Base-by-base conservation (phyloP, 2,113 vertebrate genomes). In the Hippolais icterina region DNA sequence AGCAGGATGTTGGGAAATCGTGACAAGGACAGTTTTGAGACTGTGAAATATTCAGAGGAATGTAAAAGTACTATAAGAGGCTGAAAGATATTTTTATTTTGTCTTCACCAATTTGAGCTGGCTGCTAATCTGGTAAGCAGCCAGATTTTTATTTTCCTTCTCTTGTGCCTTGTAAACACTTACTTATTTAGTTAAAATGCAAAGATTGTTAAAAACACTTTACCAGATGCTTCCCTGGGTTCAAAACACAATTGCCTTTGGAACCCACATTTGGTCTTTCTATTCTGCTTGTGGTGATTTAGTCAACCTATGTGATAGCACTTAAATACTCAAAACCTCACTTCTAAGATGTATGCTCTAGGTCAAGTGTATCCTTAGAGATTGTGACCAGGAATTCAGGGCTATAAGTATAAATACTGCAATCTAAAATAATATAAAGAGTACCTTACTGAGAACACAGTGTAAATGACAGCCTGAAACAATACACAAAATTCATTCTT, bases 151-250 rank as follows among this genome's bases (percentile, higher is more conserved):
- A 84, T 95, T 95, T 96, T 96, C 65, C 25, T 93, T 84, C 92
- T 93, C 93, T 76, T 89, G 83, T 90, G 76, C 83, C 93, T 96
- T 71, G 76, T 92, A 97, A 96, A 96, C 86, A 75, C 69, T 83
- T 86, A 59, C 92, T 93, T 97, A 93, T 94, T 95, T 93, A 83
- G 94, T 94, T 90, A 92, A 94, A 95, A 96, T 96, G 83, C 72
- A 95, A 94, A 93, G 81, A 90, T 87, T 93, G 56, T 93, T 94
- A 87, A 85, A 74, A 96, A 83, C 76, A 84, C 70, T 96, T 77
- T 94, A 89, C 50, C 79, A 94, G 76, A 93, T 93, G 79, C 83
- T 93, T 95, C 90, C 76, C 80, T 78, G 56, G 71, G 71, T 95
- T 96, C 85, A 96, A 97, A 95, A 83, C n/a, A 86, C 22, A 83